Evolutionary conservation across 92 coral and sea anemone genomes (phyloP).

Genomic region (Diadumene lineata): DNA sequence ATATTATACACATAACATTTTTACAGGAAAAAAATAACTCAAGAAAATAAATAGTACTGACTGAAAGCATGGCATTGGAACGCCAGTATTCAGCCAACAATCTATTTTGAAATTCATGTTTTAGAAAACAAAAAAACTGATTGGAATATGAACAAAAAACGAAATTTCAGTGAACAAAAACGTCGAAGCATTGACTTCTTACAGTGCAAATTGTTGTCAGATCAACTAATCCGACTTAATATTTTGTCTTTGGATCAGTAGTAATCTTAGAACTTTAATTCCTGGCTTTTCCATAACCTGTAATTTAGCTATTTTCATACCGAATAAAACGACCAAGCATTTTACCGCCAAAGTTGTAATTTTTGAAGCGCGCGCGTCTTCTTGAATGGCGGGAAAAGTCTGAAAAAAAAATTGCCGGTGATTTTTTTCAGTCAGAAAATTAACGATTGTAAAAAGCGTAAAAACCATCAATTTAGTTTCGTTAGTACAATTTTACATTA

Average conservation of each 20-base stretch:
- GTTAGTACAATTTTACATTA: not conserved
- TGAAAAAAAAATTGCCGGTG: not conserved
- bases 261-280: not conserved
- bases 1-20: too few species aligned
- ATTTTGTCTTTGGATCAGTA: not conserved
- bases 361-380: conserved; percentile 6
- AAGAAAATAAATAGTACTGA: too few species aligned
- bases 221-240: not conserved
- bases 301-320: conserved; percentile 3
- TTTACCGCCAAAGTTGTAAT: conserved; percentile 1
- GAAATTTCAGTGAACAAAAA: too few species aligned
- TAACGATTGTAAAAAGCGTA: not conserved
- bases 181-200: too few species aligned
- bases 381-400: conserved; percentile 11
- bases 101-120: too few species aligned
- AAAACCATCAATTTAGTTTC: not conserved
- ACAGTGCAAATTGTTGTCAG: not conserved
- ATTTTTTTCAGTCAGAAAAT: not conserved
- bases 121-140: too few species aligned
- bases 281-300: not conserved
- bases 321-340: conserved; percentile 5
- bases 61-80: too few species aligned
- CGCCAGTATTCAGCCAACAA: too few species aligned
- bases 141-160: too few species aligned
- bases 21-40: too few species aligned